These are phyloP conservation scores for Potamarius usumacintae DNA, from an alignment of 2,113 vertebrate genomes.

Conservation along the genomic window DNA sequence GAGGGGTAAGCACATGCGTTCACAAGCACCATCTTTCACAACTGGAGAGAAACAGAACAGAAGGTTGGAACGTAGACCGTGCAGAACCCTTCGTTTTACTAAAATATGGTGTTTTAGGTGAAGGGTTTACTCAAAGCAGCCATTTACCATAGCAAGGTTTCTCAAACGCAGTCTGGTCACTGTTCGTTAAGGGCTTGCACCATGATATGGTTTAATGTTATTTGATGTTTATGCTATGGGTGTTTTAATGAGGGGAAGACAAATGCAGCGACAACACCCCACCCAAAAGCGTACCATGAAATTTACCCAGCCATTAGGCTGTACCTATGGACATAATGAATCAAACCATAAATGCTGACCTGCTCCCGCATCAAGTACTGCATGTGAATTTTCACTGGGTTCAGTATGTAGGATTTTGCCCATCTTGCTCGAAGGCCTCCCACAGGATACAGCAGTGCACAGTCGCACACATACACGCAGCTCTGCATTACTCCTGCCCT, in stretches of 20 bases:
- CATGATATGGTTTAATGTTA: not conserved
- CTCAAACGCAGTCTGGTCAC: not conserved
- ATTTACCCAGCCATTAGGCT: not conserved
- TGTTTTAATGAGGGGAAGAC: not conserved
- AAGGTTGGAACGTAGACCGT: not conserved
- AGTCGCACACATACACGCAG: conserved; percentile 86
- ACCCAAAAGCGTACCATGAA: not conserved
- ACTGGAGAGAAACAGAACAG: conserved; percentile 44
- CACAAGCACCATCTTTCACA: conserved; percentile 31
- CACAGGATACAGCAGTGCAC: conserved; percentile 66
- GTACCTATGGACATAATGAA: too few species aligned
- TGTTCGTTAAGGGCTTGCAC: not conserved
- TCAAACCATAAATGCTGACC: conserved; percentile 1
- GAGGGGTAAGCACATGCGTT: conserved; percentile 28
- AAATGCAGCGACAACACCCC: not conserved
- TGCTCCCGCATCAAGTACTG: not conserved
- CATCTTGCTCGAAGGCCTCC: conserved; percentile 44
- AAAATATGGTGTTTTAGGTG: not conserved
- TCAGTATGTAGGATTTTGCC: conserved; percentile 27
- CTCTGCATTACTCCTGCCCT: conserved; percentile 69
- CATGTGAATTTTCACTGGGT: conserved; percentile 6
- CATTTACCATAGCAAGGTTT: not conserved
- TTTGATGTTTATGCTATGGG: not conserved
- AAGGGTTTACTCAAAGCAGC: not conserved
- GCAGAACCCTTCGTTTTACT: not conserved